Evolutionary conservation across 2,113 vertebrate species (phyloP).

Genomic region (Tichodroma muraria): DNA sequence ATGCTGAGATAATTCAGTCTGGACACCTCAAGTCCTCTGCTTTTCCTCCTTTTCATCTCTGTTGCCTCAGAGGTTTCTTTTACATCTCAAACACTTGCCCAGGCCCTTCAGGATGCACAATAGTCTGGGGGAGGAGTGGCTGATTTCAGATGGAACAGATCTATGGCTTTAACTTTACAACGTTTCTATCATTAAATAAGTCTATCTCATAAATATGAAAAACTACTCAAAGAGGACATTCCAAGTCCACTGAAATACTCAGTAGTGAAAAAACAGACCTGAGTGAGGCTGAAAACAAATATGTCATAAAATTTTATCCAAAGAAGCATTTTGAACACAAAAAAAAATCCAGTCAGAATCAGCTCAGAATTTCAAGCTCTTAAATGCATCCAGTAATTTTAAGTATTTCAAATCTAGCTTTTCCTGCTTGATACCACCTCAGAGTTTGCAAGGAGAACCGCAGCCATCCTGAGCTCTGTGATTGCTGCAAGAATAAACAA

Average conservation of each 20-base stretch:
- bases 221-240: neutral
- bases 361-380: neutral
- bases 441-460: neutral
- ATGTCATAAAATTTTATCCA: neutral
- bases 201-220: neutral
- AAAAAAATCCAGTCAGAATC: neutral
- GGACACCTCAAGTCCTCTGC: neutral
- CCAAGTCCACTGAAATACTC: neutral
- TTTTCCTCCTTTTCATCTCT: neutral
- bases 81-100: neutral
- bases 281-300: neutral
- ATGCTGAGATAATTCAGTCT: neutral
- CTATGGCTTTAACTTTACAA: neutral
- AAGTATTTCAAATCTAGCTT: neutral
- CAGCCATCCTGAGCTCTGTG: neutral
- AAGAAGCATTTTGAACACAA: neutral
- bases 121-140: neutral
- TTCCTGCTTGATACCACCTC: neutral
- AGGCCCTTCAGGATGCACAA: neutral
- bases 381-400: neutral
- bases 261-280: neutral
- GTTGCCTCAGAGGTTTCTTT: neutral
- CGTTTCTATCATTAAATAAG: neutral
- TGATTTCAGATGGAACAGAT: neutral
- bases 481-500: neutral